Conservation (phyloP, 2,113 vertebrate species). For the Burhinus oedicnemus region DNA sequence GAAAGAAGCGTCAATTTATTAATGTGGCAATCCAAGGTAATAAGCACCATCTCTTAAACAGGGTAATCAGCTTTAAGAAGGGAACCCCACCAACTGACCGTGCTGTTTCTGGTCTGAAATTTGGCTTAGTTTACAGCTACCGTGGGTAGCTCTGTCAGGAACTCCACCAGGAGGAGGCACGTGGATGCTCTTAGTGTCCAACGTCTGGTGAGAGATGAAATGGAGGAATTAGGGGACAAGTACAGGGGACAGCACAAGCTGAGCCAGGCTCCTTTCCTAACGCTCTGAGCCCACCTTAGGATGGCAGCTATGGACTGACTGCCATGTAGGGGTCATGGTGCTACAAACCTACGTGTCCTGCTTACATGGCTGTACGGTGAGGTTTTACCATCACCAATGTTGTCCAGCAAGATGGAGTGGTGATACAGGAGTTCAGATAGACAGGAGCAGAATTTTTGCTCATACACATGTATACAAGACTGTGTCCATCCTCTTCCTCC, state of each 20-base stretch:
- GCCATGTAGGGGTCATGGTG: too few species aligned
- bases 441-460: background rate
- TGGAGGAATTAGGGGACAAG: background rate
- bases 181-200: background rate
- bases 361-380: background rate
- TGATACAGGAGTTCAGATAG: background rate
- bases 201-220: background rate
- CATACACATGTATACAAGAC: background rate
- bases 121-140: background rate
- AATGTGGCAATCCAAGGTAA: background rate
- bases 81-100: fast-evolving
- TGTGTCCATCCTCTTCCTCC: background rate
- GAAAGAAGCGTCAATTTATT: background rate
- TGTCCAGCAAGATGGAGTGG: background rate
- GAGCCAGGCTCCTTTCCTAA: background rate
- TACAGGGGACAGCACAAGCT: too few species aligned
- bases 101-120: background rate
- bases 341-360: background rate
- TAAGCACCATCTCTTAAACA: background rate
- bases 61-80: background rate
- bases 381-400: background rate
- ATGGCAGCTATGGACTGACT: background rate
- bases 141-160: background rate
- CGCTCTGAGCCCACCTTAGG: background rate
- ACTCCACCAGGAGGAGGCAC: background rate